Base-by-base conservation (phyloP, 2,888 invertebrate species). In the Troglohyphantes excavatus region DNA sequence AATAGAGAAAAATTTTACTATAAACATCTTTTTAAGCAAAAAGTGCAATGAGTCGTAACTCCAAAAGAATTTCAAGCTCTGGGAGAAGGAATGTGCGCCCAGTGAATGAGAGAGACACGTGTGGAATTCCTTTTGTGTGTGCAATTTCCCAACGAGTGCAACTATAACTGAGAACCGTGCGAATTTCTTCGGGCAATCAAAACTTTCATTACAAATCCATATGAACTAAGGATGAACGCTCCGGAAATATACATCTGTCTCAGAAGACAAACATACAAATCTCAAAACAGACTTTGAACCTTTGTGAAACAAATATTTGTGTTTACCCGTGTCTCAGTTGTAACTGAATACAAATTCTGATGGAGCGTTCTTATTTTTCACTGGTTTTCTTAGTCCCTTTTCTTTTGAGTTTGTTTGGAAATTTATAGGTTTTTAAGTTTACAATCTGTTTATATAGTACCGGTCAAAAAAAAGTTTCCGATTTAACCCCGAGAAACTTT, bases 291-390 rank as follows among this genome's bases (percentile, higher is more conserved):
- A 70, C 75, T 19, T 43, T 76, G 68, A 68, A 67, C 33, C 53
- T 61, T 29, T 29, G 75, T 73, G 67, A 68, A 82, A 59, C 68
- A 76, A 68, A 76, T 89, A 75, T 88, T 88, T 88, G 73, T 82
- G 88, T 82, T 89, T 68, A 89, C 73, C 59, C 73, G 53, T 59
- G 82, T 82, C 65, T 75, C 65, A 61, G 33, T 59, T 88, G 63
- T 89, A 73, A 76, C 39, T 72, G 29, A 70, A 53, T 26, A 73
- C 23, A 82, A 73, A 82, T 76, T 61, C 23, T 70, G 88, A 82
- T 63, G 82, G 76, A 83, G 76, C 43, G 76, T 82, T 76, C 68
- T 72, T 67, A 17, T 76, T 27, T 83, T 85, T 72, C 72, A 67
- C 26, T 53, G 68, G 82, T 89, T 82, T 53, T 82, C 17, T 79